Evolutionary conservation across 2,113 vertebrate genomes (phyloP), one percentile per base, ranked within the genome.

Genomic region (Tenrec ecaudatus): DNA sequence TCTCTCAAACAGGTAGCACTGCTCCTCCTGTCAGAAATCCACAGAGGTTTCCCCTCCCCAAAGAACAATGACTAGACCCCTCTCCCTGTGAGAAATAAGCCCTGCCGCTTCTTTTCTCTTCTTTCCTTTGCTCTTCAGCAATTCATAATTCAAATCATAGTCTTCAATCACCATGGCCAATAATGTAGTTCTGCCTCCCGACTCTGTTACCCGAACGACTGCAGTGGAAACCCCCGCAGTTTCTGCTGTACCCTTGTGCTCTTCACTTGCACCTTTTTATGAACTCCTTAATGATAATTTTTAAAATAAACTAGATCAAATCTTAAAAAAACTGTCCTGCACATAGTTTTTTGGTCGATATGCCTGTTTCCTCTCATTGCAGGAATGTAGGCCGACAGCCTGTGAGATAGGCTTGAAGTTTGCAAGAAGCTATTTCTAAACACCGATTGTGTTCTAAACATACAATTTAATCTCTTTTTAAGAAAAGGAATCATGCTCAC

Each of bases 21-120:
- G n/a, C n/a, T 40, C 64, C 66, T 86, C 31, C 94, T 14, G 75
- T 92, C 62, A 76, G 38, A 94, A 89, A 68, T 22, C 82, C 69
- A 38, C 27, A 81, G 58, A n/a, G 38, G 66, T 19, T 81, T 9
- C n/a, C n/a, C 68, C 81, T 57, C 84, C 27, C n/a, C 31, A 69
- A 79, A 92, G n/a, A 88, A 86, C 62, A 83, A 80, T 36, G 58
- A 71, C 36, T 3, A 73, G 57, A 53, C 36, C 80, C 38, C 31
- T 64, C 29, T 91, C 6, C 27, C 58, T 91, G 80, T 64, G 22
- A 83, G 69, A 80, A 94, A 82, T 33, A 66, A 58, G 25, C 33
- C 38, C 33, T 79, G 19, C 40, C 77, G 66, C 47, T 53, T 10
- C 47, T 53, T 53, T 53, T 10, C 47, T 53, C 47, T 53, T 53